A percentile compares a stretch with the other conserved stretches of the same genome.
These are phyloP conservation scores for Drosophila peninsularis DNA, from an alignment of 2,888 invertebrate species.

Conservation along the genomic window DNA sequence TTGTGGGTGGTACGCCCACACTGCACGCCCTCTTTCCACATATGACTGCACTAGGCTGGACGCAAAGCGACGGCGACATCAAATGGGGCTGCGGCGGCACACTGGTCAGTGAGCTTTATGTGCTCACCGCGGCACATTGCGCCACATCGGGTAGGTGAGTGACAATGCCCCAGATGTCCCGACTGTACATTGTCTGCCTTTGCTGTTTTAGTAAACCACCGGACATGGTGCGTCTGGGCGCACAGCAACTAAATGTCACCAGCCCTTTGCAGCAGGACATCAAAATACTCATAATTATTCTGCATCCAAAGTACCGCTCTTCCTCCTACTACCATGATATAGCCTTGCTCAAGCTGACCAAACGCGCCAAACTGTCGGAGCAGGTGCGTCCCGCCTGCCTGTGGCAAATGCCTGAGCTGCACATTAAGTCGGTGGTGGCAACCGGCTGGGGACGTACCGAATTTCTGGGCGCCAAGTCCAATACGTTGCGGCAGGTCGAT, in stretches of 20 bases:
- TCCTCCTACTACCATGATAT: constrained; percentile 87
- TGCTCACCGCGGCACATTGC: constrained; percentile 87
- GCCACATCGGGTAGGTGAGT: constrained; percentile 76
- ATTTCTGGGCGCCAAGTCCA: constrained; percentile 81
- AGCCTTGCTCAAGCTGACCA: constrained; percentile 85
- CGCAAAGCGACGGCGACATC: constrained; percentile 63
- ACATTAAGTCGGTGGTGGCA: constrained; percentile 73
- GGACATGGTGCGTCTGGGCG: constrained; percentile 86
- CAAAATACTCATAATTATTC: constrained; percentile 83
- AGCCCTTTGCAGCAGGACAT: constrained; percentile 84
- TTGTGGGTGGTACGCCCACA: constrained; percentile 86
- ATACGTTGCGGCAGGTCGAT: constrained; percentile 83
- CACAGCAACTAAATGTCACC: constrained; percentile 85
- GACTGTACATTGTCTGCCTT: constrained; percentile 11
- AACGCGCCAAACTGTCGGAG: constrained; percentile 69
- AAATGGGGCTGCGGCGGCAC: constrained; percentile 84
- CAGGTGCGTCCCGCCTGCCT: constrained; percentile 83
- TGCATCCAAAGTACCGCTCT: constrained; percentile 86
- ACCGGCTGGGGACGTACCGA: constrained; percentile 84
- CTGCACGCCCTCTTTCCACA: constrained; percentile 86
- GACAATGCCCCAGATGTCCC: background rate
- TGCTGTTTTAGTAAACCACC: constrained; percentile 85
- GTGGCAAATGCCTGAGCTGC: constrained; percentile 81
- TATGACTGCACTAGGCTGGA: constrained; percentile 85
- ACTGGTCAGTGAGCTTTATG: constrained; percentile 85